phyloP scores from a whole-genome alignment of 1,140 invertebrate genomes.

The Proctacanthus coquilletti region DNA sequence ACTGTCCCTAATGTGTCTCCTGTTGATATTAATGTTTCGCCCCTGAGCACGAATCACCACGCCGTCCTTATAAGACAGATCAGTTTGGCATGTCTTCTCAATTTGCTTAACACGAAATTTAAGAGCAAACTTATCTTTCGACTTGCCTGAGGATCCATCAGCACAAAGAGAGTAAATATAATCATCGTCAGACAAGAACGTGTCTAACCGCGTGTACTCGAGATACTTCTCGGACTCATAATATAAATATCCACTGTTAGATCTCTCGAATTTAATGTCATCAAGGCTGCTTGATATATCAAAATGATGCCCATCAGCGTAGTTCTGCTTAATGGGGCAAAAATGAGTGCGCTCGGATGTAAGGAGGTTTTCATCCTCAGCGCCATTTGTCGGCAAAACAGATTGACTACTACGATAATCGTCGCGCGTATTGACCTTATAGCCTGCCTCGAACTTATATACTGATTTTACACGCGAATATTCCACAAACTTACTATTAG shows the following conservation, averaged over 20 bases:
- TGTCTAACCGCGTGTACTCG: slow-evolving; percentile 27
- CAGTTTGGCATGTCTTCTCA: slow-evolving; percentile 37
- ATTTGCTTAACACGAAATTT: slow-evolving; percentile 34
- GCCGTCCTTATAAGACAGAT: too few relatives aligned
- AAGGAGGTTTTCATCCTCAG: slow-evolving; percentile 48
- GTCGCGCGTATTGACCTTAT: too few relatives aligned
- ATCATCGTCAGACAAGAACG: not conserved
- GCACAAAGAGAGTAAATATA: not conserved
- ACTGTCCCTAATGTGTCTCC: too few relatives aligned
- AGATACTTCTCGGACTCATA: slow-evolving; percentile 29
- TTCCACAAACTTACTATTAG: slow-evolving; percentile 1
- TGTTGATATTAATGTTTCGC: too few relatives aligned
- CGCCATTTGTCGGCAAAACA: too few relatives aligned
- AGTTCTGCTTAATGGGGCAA: slow-evolving; percentile 48
- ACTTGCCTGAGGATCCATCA: not conserved
- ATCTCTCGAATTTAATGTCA: slow-evolving; percentile 33
- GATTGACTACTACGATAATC: too few relatives aligned
- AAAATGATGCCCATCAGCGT: slow-evolving; percentile 40
- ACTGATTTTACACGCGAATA: slow-evolving; percentile 1
- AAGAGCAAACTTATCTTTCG: slow-evolving; percentile 21
- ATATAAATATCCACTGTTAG: slow-evolving; percentile 10
- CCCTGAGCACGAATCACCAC: too few relatives aligned
- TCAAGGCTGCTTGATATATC: slow-evolving; percentile 47
- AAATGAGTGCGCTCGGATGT: slow-evolving; percentile 59
- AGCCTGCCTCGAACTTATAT: too few relatives aligned